Evolutionary conservation across 2,113 vertebrate species (phyloP).

Genomic region (Recurvirostra avosetta): DNA sequence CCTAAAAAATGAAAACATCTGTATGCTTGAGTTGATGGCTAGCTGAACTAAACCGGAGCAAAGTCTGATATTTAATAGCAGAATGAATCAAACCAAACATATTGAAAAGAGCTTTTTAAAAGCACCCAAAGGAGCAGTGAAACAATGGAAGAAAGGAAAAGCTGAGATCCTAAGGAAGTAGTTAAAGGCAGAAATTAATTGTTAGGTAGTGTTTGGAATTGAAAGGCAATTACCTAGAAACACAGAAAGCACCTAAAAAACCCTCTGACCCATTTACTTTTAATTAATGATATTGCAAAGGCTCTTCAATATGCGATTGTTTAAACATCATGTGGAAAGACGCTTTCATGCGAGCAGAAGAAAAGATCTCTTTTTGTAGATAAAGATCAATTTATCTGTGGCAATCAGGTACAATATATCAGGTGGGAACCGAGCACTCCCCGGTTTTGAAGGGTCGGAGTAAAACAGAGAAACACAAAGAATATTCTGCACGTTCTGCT

Average conservation of each 20-base stretch:
- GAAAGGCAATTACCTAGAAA: not conserved
- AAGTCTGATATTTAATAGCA: not conserved
- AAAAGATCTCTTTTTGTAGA: not conserved
- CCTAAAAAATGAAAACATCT: not conserved
- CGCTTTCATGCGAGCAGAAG: not conserved
- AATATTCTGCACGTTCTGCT: not conserved
- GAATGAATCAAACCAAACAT: not conserved
- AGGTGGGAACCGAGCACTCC: not conserved
- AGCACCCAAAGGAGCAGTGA: not conserved
- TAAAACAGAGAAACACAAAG: not conserved
- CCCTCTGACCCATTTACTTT: not conserved
- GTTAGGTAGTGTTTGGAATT: not conserved
- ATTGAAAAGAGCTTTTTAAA: not conserved
- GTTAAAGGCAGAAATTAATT: not conserved
- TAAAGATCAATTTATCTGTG: not conserved
- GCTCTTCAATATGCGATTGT: not conserved
- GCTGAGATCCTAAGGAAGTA: not conserved
- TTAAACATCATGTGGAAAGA: not conserved
- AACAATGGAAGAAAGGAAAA: not conserved
- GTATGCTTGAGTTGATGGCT: not conserved
- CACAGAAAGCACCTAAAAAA: not conserved
- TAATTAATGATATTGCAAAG: not conserved
- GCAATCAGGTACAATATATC: not conserved
- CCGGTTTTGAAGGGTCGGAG: not conserved
- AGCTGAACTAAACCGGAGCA: not conserved